phyloP scores from a whole-genome alignment of 2,113 vertebrate species.

The Bungarus multicinctus region DNA sequence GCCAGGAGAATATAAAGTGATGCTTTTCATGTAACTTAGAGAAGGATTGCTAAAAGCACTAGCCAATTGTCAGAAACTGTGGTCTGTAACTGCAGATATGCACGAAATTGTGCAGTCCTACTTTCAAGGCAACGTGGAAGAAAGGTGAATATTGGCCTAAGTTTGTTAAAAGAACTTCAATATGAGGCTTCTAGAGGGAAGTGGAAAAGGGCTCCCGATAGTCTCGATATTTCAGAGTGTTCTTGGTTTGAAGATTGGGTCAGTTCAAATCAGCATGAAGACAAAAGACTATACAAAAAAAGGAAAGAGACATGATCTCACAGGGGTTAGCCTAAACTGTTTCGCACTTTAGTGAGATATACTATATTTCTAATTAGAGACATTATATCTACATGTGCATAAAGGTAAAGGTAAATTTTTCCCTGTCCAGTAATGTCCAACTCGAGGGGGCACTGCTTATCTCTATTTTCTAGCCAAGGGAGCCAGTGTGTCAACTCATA shows the following conservation, averaged over 20 bases:
- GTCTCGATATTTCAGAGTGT: neutral
- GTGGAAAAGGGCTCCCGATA: neutral
- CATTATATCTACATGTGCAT: neutral
- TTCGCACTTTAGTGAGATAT: neutral
- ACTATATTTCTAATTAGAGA: neutral
- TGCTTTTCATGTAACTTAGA: neutral
- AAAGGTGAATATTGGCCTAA: neutral
- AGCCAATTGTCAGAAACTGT: neutral
- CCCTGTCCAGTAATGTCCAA: too few relatives aligned
- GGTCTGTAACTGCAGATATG: neutral
- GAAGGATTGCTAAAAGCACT: neutral
- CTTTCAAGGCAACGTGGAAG: neutral
- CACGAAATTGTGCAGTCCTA: neutral
- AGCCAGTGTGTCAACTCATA: too few relatives aligned
- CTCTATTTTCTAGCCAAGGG: too few relatives aligned
- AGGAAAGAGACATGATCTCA: neutral
- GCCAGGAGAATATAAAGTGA: neutral
- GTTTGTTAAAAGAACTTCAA: neutral
- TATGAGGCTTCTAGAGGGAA: neutral
- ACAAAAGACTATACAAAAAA: neutral
- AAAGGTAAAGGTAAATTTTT: too few relatives aligned
- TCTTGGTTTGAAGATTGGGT: neutral
- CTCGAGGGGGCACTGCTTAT: too few relatives aligned
- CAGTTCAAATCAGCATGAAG: neutral
- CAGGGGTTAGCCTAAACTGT: neutral